Percentiles rank a stretch among this genome's conserved stretches.
Conservation (phyloP, 2,113 vertebrate genomes). For the Acinonyx jubatus region DNA sequence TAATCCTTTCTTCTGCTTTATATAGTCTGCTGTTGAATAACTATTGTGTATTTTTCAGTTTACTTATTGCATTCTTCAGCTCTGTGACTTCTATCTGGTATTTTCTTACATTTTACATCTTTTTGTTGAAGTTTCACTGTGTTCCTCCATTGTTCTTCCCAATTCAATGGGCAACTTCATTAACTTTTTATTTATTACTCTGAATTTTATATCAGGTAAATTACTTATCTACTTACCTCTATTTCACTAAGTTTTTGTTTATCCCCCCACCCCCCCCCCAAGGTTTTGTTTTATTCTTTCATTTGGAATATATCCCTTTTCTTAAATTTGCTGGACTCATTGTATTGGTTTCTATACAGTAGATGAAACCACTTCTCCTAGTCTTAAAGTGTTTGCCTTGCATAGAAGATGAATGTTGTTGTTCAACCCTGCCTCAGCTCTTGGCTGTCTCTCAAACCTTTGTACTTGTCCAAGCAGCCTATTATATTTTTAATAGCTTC, state of each 20-base stretch:
- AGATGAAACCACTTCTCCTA: not conserved
- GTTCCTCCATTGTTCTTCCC: not conserved
- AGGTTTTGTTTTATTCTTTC: not conserved
- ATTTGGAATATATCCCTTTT: not conserved
- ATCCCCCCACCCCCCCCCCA: too few species aligned
- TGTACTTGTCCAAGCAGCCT: not conserved
- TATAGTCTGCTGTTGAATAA: not conserved
- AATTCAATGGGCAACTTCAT: not conserved
- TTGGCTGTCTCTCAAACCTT: not conserved
- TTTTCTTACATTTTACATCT: not conserved
- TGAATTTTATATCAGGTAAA: not conserved
- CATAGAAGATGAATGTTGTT: not conserved
- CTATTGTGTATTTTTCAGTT: not conserved
- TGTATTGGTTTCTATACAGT: not conserved
- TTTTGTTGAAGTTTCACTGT: not conserved
- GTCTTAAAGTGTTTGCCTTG: not conserved
- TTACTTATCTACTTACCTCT: not conserved
- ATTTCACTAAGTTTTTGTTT: not conserved
- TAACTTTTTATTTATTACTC: not conserved
- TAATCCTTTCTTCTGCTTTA: not conserved
- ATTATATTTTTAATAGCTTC: not conserved
- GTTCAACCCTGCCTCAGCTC: not conserved
- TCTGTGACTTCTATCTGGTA: not conserved
- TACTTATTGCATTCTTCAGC: not conserved
- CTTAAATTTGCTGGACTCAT: not conserved